Evolutionary conservation across 1,140 invertebrate genomes (phyloP), one percentile per base, ranked within the genome.

Genomic region (Vanessa tameamea): DNA sequence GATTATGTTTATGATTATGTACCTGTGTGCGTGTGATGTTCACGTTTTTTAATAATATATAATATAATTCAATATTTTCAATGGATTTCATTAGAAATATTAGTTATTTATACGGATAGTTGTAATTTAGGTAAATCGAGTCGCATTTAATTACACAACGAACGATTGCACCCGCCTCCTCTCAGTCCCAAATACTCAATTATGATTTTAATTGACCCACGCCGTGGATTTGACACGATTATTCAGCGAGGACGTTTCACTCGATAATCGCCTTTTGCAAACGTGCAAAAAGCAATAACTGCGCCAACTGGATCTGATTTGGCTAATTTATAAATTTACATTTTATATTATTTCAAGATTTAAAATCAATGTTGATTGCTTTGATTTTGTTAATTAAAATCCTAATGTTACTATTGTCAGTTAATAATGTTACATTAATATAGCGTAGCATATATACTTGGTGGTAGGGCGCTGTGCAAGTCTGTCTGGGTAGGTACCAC

Each of bases 171-270:
- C 50, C 50, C 65, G 50, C 50, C 69, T 50, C 55, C 55, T 16
- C 68, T 59, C 63, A 9, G 37, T 69, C 81, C 83, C 77, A 85
- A 87, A 87, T 83, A 85, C 82, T 83, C 83, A 83, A 89, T 89
- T 89, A 88, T 85, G 82, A 87, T 89, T 88, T 87, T 87, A 89
- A 89, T 89, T 89, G 87, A 88, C 78, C 84, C 78, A 82, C 73
- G 82, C 79, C 80, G 81, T 88, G 87, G 82, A 83, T 87, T 84
- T 88, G 87, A 86, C 86, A 82, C 78, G 85, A 80, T 84, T 81
- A 82, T 85, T 82, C 80, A 79, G 73, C 65, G 80, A 80, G 78
- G 69, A 82, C 73, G 69, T 77, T 85, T 80, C 77, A 80, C 71
- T 72, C 71, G 67, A 77, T 82, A 84, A 83, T 83, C 76, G 77